Evolutionary conservation across 2,888 invertebrate species (phyloP), one percentile per base, ranked within the genome.

Genomic region (Ligdia adustata): DNA sequence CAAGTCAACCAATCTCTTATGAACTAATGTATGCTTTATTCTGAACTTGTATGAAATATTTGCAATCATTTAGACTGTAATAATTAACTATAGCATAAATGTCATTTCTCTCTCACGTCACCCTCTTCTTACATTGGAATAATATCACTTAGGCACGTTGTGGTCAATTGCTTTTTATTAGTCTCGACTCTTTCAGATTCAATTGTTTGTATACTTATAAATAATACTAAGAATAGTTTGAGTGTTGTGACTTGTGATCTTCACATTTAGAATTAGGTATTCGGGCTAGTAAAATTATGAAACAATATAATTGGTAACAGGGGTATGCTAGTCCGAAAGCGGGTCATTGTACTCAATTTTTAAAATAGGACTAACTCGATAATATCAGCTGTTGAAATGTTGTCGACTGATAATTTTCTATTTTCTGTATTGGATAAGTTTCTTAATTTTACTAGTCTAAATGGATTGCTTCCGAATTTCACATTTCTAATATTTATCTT

Each of bases 221-320:
- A 16, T 13, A 9, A 18, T 39, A 18, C 20, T 29, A 6, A 12
- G n/a, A 20, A 15, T 39, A 20, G 29, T 29, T 37, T 35, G 24
- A 69, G 67, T 75, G 74, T 76, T 75, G 72, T 76, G 72, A 74
- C 60, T 54, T 55, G 62, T 64, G 64, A 62, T 39, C 60, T 69
- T 69, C 64, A 51, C 42, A 46, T 47, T 57, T 68, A 64, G 62
- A 28, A n/a, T 59, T 74, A 74, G 64, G 62, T 62, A 56, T 62
- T 56, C 62, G 61, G 59, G 41, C 45, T 49, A 55, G 60, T 63
- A 62, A 68, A 73, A 57, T 66, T 67, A 58, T 60, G 63, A 33
- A 33, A 44, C 31, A 16, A n/a, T n/a, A n/a, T n/a, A n/a, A n/a
- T n/a, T n/a, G n/a, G n/a, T n/a, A n/a, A n/a, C n/a, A n/a, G n/a